Evolutionary conservation across 2,113 vertebrate species (phyloP), one percentile per base, ranked within the genome.

Genomic region (Zapus hudsonius): DNA sequence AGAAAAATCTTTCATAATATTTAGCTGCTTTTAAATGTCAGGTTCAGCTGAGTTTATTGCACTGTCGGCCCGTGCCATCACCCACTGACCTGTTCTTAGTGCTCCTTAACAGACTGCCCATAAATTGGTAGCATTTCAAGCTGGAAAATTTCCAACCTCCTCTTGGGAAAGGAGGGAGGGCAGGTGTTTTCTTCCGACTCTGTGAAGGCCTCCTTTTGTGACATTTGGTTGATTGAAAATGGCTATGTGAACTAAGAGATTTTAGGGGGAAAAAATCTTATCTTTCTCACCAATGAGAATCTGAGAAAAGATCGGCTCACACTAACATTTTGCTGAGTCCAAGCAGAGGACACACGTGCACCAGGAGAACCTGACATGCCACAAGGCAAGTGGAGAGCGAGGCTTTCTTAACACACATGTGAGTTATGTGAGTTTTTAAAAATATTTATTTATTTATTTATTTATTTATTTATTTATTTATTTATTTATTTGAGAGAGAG

Each of bases 21-120:
- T 98, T 97, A 97, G 95, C 97, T 98, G 93, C 97, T 98, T 98
- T 97, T 91, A 98, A 97, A 98, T 97, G 98, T 98, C 98, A 98
- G 95, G 94, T 96, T 94, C 82, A 87, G 83, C 95, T 96, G 96
- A 96, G 88, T 95, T 98, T 96, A 97, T 92, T 93, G 74, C 94
- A 82, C 61, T 95, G 94, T 93, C 0, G 0, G 8, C 78, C 80
- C 0, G 0, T 5, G 33, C 92, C 63, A 1, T 72, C 84, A 81
- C 74, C 93, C 23, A 36, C 84, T 95, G 80, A 31, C 23, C 25
- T 3, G 78, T 19, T 57, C 57, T 87, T 90, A 90, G 73, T 29
- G 90, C 52, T 81, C 69, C 90, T 92, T 96, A 94, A 70, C 92
- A 90, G 93, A 85, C 73, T 94, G 93, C 89, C 93, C 44, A 92